Conservation (phyloP, 2,888 invertebrate genomes). For the Homarus gammarus region DNA sequence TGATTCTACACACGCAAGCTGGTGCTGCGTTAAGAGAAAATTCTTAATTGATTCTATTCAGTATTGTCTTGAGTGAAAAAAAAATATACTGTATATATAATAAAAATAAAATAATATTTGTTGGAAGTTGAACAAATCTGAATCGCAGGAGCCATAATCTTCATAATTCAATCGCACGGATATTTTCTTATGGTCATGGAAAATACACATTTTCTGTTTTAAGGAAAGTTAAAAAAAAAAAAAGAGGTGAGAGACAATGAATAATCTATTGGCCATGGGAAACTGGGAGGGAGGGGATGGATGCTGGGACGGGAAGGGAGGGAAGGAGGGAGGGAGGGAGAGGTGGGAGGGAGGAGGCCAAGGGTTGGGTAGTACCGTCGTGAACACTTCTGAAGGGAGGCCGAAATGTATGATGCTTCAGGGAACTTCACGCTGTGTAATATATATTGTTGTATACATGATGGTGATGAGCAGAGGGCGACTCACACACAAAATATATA, state of each 20-base stretch:
- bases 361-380: background rate
- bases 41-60: conserved; percentile 46
- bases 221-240: background rate
- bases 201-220: background rate
- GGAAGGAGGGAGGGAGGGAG: background rate
- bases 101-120: background rate
- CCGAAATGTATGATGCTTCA: conserved; percentile 6
- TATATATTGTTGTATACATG: background rate
- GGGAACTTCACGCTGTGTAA: background rate
- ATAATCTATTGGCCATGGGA: background rate
- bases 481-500: conserved; percentile 7
- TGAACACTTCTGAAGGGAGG: background rate
- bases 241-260: background rate
- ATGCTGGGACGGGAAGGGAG: background rate
- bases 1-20: conserved; percentile 64
- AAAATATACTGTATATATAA: no score
- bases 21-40: background rate
- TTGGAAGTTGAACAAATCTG: background rate
- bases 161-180: background rate
- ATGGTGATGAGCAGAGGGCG: background rate
- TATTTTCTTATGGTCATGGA: background rate
- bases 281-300: background rate
- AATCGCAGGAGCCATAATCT: background rate
- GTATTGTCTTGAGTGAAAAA: background rate
- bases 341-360: no score